Evolutionary conservation across 2,113 vertebrate species (phyloP), one percentile per base, ranked within the genome.

Genomic region (Boulengeromyrus knoepffleri): DNA sequence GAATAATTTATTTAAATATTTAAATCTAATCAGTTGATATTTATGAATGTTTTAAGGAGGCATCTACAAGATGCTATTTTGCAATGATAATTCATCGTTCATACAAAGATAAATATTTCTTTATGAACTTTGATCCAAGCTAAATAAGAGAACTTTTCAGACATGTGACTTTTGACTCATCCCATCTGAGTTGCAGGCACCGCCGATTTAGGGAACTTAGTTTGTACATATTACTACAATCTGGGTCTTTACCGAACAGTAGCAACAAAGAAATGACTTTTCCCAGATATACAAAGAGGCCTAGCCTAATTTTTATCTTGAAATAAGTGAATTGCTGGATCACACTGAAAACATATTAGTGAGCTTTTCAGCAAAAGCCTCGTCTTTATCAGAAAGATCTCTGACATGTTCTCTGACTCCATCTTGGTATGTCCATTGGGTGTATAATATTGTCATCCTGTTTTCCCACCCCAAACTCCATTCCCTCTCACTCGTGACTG

Each of bases 1-100:
- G 77, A 90, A 89, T 74, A 90, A 80, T 31, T 89, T 39, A 53
- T 91, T 85, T 45, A 42, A 89, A 89, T 86, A 91, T 89, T 85
- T 89, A 45, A 89, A 70, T 62, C 56, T 86, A 39, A 42, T 13
- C 46, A 66, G 27, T 89, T 83, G 66, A 21, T 85, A 36, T 77
- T 85, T 90, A 66, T 47, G 62, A 87, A 85, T 85, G 46, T n/a
- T 88, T 88, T 77, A 39, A 39, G 3, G 70, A 24, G 15, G 31
- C 31, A 77, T 39, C 5, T 39, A 36, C 31, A 19, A 74, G 31
- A 45, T 88, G 49, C 47, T 36, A 31, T 39, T 80, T 77, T 88
- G 66, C 66, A 77, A 77, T 80, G 36, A 80, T 80, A 42, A 39
- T 80, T 42, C 36, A 42, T 42, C 74, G 42, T 80, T 80, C 36